A percentile compares a stretch with the other conserved stretches of the same genome.
phyloP scores from a whole-genome alignment of 2,888 invertebrate genomes.

The Eupithecia tripunctaria region DNA sequence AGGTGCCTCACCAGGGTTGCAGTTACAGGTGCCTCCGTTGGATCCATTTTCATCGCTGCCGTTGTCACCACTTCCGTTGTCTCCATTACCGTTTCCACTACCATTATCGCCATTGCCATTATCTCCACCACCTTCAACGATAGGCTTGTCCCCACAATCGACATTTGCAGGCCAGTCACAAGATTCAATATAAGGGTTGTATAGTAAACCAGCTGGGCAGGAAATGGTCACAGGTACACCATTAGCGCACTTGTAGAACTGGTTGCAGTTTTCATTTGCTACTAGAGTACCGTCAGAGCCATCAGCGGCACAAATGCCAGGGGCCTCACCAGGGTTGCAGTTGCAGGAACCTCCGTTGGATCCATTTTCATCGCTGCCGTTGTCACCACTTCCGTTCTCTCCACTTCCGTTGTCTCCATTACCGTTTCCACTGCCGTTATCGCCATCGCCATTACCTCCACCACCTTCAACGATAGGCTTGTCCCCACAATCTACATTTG shows the following conservation, averaged over 20 bases:
- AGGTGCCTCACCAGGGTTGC: conserved; percentile 48
- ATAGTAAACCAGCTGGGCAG: conserved; percentile 48
- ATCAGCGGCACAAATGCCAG: conserved; percentile 45
- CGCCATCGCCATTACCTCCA: conserved; percentile 20
- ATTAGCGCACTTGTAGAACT: conserved; percentile 54
- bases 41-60: conserved; percentile 24
- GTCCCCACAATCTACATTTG: conserved; percentile 52
- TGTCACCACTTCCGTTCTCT: conserved; percentile 11
- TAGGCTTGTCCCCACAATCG: conserved; percentile 50
- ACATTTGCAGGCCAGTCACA: conserved; percentile 57
- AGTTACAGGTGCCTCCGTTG: conserved; percentile 21
- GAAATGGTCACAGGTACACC: conserved; percentile 44
- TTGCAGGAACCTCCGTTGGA: conserved; percentile 40
- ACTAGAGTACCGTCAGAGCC: conserved; percentile 51
- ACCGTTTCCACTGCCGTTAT: conserved; percentile 40
- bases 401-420: conserved; percentile 9
- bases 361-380: too few relatives aligned
- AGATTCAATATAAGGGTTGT: conserved; percentile 46
- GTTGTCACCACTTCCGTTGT: conserved; percentile 7
- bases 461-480: conserved; percentile 41
- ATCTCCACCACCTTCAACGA: conserved; percentile 25
- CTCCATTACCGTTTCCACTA: neutral
- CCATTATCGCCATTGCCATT: conserved; percentile 27
- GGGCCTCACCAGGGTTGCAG: conserved; percentile 51
- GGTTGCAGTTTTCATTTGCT: conserved; percentile 56